Conservation (phyloP, 1,140 invertebrate species). For the Drosophila punjabiensis region DNA sequence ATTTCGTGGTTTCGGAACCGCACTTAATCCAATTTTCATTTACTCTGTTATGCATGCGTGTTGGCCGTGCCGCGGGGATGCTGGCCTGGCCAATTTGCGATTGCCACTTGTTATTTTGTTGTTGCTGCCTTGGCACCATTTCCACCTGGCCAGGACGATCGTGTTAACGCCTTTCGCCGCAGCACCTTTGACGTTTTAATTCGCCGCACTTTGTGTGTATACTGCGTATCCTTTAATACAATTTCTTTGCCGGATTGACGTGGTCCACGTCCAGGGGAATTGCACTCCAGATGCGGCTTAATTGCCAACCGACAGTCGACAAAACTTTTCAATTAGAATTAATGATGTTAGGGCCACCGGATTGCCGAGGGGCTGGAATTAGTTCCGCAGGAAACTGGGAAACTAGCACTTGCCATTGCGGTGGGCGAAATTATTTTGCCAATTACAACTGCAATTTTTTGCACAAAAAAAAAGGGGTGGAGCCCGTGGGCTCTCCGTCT, state of each 20-base stretch:
- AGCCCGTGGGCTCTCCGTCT: conserved; percentile 7
- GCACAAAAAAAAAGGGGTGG: neutral
- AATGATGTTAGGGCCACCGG: conserved; percentile 60
- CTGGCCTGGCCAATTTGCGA: conserved; percentile 49
- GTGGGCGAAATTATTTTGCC: conserved; percentile 66
- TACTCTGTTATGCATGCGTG: conserved; percentile 61
- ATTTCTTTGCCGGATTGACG: conserved; percentile 44
- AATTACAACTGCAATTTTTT: conserved; percentile 72
- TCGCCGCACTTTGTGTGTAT: conserved; percentile 27
- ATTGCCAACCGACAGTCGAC: conserved; percentile 59
- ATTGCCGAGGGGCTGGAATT: conserved; percentile 17
- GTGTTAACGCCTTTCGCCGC: conserved; percentile 28
- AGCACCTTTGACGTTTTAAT: conserved; percentile 47
- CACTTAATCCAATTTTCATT: conserved; percentile 63
- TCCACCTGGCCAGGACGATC: conserved; percentile 23
- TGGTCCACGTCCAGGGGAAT: conserved; percentile 6
- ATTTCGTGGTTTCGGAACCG: conserved; percentile 60
- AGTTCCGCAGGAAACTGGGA: conserved; percentile 16
- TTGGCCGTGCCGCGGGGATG: conserved; percentile 28
- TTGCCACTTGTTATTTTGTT: conserved; percentile 30
- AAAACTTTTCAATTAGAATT: conserved; percentile 75
- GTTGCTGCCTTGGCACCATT: conserved; percentile 52
- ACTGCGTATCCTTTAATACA: conserved; percentile 46
- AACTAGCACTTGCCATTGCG: conserved; percentile 27
- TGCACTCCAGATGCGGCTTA: conserved; percentile 54